Base-by-base conservation (phyloP, 2,113 vertebrate species). In the Tupaia tana region DNA sequence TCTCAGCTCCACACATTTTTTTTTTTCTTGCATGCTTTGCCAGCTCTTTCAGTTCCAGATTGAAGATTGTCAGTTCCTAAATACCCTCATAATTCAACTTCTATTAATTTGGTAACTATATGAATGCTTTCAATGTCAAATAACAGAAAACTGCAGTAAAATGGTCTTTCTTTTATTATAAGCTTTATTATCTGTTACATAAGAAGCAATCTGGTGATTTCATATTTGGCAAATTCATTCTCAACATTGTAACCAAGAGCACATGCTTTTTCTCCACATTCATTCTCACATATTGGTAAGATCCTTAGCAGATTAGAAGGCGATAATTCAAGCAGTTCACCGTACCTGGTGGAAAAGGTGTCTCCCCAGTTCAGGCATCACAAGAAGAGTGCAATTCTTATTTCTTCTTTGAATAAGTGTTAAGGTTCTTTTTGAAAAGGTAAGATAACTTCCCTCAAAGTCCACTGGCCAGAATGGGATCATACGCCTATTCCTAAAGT, bases 51-150 rank as follows among this genome's bases (percentile, higher is more conserved):
- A 74, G 58, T 84, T 3, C 8, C 13, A 80, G 29, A 80, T 4
- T 61, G n/a, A 95, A 95, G 67, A 18, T 9, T 84, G 22, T 69
- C 31, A 59, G 12, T 79, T 95, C 15, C n/a, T 74, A 54, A 93
- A 89, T 15, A 80, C 24, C 43, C 19, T 79, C 10, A n/a, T 67
- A 64, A 70, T 31, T 90, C 71, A 92, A 61, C 16, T 19, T 73
- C 43, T 67, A 19, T 84, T 78, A 56, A n/a, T 66, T 14, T 61
- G 52, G 3, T 73, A 59, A 52, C 31, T 11, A 86, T 79, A 22
- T 52, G 25, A 13, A 59, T 24, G 31, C 20, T 15, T 31, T 69
- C 24, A 52, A 19, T 31, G 59, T 79, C 61, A 56, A 34, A 69
- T 27, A 82, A 56, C 9, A 31, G n/a, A 69, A 90, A 75, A 34